Percentiles rank a stretch among this genome's conserved stretches.
These are phyloP conservation scores for Globicephala melas DNA, from an alignment of 2,113 vertebrate species.

Conservation along the genomic window DNA sequence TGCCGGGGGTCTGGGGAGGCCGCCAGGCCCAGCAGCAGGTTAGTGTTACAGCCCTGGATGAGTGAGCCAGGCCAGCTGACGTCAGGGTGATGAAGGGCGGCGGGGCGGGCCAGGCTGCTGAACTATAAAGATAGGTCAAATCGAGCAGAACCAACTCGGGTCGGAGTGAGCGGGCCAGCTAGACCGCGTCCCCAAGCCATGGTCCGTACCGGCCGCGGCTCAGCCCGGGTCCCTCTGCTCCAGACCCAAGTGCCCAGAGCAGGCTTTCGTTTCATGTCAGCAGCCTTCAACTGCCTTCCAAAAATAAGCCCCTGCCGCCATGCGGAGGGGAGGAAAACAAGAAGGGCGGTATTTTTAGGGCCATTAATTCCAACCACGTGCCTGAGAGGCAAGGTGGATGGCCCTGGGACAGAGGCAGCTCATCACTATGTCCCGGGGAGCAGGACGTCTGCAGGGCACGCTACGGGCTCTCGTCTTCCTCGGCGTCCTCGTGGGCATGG, in stretches of 20 bases:
- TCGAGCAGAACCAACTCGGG: conserved; percentile 72
- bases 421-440: conserved; percentile 93
- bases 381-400: conserved; percentile 95
- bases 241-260: conserved; percentile 83
- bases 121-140: conserved; percentile 87
- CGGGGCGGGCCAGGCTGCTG: conserved; percentile 82
- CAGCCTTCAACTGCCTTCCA: conserved; percentile 91
- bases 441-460: conserved; percentile 88
- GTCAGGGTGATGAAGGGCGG: conserved; percentile 87
- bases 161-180: conserved; percentile 68
- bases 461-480: conserved; percentile 88
- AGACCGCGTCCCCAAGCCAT: conserved; percentile 63
- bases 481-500: conserved; percentile 87
- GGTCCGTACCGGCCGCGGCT: conserved; percentile 54
- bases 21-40: conserved; percentile 75
- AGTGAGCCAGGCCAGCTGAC: conserved; percentile 82
- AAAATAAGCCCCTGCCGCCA: conserved; percentile 96
- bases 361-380: conserved; percentile 98
- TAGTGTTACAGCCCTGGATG: conserved; percentile 83
- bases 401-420: conserved; percentile 91
- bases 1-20: conserved; percentile 60
- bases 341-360: conserved; percentile 98
- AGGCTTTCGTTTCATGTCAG: conserved; percentile 92
- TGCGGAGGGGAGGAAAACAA: conserved; percentile 96
- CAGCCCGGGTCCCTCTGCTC: conserved; percentile 79